Conservation (phyloP, 2,797 vertebrate genomes). For the Discoglossus pictus region DNA sequence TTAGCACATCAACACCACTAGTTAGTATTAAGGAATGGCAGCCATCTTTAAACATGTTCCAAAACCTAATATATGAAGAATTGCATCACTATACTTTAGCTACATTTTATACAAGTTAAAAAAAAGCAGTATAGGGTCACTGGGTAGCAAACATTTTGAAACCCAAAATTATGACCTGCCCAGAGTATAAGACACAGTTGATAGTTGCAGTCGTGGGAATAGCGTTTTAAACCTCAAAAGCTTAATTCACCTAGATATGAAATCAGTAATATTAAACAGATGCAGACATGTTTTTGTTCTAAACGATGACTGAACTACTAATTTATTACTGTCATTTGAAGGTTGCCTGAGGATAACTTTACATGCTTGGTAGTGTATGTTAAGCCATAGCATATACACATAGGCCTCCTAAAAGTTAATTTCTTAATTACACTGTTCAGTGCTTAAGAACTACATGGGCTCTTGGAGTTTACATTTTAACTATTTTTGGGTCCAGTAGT, state of each 20-base stretch:
- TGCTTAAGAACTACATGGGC: background rate
- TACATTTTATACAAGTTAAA: background rate
- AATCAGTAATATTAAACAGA: conserved; percentile 47
- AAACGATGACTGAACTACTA: conserved; percentile 24
- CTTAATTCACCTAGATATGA: conserved; percentile 42
- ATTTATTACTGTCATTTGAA: conserved; percentile 39
- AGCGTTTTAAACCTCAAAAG: background rate
- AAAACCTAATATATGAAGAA: no score
- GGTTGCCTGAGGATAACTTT: conserved; percentile 40
- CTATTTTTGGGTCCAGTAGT: conserved; percentile 2
- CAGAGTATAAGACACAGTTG: conserved; percentile 6
- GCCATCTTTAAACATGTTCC: no score
- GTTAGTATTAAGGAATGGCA: no score
- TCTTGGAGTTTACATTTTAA: conserved; percentile 10
- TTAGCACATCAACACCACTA: no score
- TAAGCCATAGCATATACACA: conserved; percentile 13
- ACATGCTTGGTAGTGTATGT: conserved; percentile 6
- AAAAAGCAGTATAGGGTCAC: background rate
- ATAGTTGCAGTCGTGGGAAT: conserved; percentile 32
- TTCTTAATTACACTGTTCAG: background rate
- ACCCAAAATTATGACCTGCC: background rate
- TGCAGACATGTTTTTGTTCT: conserved; percentile 25
- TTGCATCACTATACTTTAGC: background rate
- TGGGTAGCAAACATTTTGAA: background rate
- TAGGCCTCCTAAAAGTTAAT: background rate